Percentiles rank a stretch among this genome's conserved stretches.
These are phyloP conservation scores for Ennomos erosarius DNA, from an alignment of 2,888 invertebrate genomes.

Conservation along the genomic window DNA sequence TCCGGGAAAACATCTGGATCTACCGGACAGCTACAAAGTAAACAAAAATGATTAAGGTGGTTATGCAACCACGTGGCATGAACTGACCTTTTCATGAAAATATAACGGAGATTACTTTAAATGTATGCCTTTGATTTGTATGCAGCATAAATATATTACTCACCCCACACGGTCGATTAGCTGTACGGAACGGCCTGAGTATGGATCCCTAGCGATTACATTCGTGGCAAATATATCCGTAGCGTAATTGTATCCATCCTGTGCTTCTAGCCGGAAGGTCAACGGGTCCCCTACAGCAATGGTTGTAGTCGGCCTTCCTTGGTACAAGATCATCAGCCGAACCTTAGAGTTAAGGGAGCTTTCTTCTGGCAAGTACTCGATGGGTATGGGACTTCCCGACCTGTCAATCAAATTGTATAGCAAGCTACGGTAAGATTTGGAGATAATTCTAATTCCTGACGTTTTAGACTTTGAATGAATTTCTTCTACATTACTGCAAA, in stretches of 20 bases:
- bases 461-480: slow-evolving; percentile 74
- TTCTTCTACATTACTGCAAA: slow-evolving; percentile 20
- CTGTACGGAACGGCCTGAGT: slow-evolving; percentile 95
- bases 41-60: neutral
- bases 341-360: slow-evolving; percentile 96
- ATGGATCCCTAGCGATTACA: slow-evolving; percentile 96
- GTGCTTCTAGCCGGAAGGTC: slow-evolving; percentile 94
- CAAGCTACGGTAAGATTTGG: slow-evolving; percentile 79
- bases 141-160: too few relatives aligned
- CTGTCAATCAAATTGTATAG: slow-evolving; percentile 85
- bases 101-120: slow-evolving; percentile 5
- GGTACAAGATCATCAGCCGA: slow-evolving; percentile 93
- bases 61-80: slow-evolving; percentile 7
- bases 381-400: slow-evolving; percentile 96
- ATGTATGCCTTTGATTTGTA: slow-evolving; percentile 3
- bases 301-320: slow-evolving; percentile 95
- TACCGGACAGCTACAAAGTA: slow-evolving; percentile 91
- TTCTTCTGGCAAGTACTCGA: slow-evolving; percentile 96
- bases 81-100: slow-evolving; percentile 2
- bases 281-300: slow-evolving; percentile 97
- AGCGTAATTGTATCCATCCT: slow-evolving; percentile 94
- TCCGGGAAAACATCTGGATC: slow-evolving; percentile 97
- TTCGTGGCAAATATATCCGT: slow-evolving; percentile 97
- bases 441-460: slow-evolving; percentile 33
- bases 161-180: slow-evolving; percentile 96